These are phyloP conservation scores for Sebastes nivosus DNA, from an alignment of 2,797 vertebrate genomes.

Conservation along the genomic window DNA sequence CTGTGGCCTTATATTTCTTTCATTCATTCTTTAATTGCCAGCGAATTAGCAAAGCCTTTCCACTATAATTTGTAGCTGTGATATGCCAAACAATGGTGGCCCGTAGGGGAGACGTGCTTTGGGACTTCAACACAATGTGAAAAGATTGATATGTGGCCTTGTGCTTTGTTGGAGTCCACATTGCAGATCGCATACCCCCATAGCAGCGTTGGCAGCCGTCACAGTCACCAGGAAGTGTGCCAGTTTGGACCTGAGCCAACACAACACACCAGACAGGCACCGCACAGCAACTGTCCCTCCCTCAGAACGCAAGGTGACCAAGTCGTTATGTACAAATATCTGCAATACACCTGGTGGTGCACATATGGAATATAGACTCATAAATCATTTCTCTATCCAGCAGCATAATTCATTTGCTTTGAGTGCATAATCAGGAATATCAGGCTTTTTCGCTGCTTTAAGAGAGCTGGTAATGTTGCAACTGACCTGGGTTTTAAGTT, in stretches of 20 bases:
- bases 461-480: not conserved
- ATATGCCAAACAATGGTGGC: slow-evolving; percentile 23
- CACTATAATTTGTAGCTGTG: slow-evolving; percentile 23
- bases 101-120: slow-evolving; percentile 15
- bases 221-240: slow-evolving; percentile 20
- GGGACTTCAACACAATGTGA: slow-evolving; percentile 40
- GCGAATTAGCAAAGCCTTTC: slow-evolving; percentile 21
- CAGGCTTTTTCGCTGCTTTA: not conserved
- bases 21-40: slow-evolving; percentile 19
- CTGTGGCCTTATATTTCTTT: not conserved
- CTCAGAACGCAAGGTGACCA: not conserved
- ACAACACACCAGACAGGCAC: not conserved
- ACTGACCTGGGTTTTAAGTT: not conserved
- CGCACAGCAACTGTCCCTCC: not conserved
- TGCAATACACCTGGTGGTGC: not conserved
- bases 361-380: not conserved
- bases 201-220: slow-evolving; percentile 48
- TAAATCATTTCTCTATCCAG: not conserved
- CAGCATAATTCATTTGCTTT: not conserved
- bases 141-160: slow-evolving; percentile 53
- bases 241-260: slow-evolving; percentile 42
- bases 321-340: not conserved
- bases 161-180: slow-evolving; percentile 49
- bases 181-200: slow-evolving; percentile 14
- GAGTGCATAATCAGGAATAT: not conserved